Evolutionary conservation across 2,888 invertebrate species (phyloP).

Genomic region (Chrysina gloriosa): DNA sequence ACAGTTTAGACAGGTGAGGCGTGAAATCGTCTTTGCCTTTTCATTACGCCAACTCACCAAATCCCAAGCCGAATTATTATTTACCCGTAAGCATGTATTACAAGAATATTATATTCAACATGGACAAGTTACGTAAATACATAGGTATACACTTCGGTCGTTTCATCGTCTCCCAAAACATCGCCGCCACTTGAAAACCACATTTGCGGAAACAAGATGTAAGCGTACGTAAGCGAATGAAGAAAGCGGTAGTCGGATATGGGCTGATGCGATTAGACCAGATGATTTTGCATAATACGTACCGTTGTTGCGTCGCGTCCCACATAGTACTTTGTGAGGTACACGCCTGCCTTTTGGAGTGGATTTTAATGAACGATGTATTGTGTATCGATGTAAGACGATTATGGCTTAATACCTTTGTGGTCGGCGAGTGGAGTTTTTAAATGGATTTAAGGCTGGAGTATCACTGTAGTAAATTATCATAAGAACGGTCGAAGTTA

Average conservation of each 20-base stretch:
- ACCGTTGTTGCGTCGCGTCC: conserved; percentile 1
- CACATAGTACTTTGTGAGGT: background rate
- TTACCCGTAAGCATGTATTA: conserved; percentile 1
- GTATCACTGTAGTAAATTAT: too few relatives aligned
- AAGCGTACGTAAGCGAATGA: background rate
- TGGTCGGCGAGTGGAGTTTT: conserved; percentile 4
- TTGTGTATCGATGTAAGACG: conserved; percentile 17
- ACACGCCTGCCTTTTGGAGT: background rate
- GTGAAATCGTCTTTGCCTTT: conserved; percentile 27
- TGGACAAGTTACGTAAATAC: background rate
- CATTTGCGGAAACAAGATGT: conserved; percentile 26
- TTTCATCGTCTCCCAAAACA: background rate
- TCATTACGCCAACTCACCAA: conserved; percentile 1
- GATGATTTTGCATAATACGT: conserved; percentile 21
- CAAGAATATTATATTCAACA: background rate
- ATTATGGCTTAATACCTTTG: conserved; percentile 11
- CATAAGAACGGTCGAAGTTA: too few relatives aligned
- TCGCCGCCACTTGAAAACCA: conserved; percentile 24
- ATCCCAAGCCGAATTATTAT: background rate
- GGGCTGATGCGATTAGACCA: conserved; percentile 19
- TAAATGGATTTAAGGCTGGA: too few relatives aligned
- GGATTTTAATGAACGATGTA: conserved; percentile 16
- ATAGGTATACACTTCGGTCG: too few relatives aligned
- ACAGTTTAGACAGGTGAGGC: background rate
- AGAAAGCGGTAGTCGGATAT: background rate